Evolutionary conservation across 2,797 vertebrate species (phyloP).

Genomic region (Graptemys geographica): DNA sequence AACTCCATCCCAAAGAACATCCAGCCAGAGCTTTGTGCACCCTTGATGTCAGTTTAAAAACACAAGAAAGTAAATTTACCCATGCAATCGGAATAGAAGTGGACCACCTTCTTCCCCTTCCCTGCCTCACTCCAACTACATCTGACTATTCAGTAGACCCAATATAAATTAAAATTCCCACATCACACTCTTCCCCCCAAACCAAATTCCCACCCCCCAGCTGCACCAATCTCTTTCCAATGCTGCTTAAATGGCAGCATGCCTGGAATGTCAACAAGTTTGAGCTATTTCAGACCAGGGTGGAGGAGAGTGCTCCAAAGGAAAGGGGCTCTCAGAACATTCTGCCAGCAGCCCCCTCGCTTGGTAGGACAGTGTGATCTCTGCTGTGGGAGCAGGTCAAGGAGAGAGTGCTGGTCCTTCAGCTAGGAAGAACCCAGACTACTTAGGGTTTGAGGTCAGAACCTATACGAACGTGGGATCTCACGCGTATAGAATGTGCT

Average conservation of each 20-base stretch:
- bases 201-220: background rate
- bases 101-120: background rate
- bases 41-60: background rate
- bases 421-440: background rate
- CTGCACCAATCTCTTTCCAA: background rate
- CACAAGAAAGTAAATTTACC: background rate
- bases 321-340: accelerated
- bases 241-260: background rate
- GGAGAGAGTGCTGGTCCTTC: background rate
- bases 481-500: background rate
- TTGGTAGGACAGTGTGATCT: accelerated
- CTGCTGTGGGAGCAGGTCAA: background rate
- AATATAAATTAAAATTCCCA: background rate
- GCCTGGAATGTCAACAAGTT: background rate
- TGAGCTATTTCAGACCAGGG: background rate
- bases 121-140: background rate
- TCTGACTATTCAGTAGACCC: background rate
- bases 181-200: background rate
- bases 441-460: background rate
- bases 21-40: accelerated
- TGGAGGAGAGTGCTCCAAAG: background rate
- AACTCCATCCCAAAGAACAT: background rate
- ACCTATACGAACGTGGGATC: background rate
- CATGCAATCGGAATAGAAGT: background rate
- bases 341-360: accelerated